A percentile compares a stretch with the other conserved stretches of the same genome.
These are phyloP conservation scores for Oreochromis aureus DNA, from an alignment of 2,113 vertebrate genomes.

Conservation along the genomic window DNA sequence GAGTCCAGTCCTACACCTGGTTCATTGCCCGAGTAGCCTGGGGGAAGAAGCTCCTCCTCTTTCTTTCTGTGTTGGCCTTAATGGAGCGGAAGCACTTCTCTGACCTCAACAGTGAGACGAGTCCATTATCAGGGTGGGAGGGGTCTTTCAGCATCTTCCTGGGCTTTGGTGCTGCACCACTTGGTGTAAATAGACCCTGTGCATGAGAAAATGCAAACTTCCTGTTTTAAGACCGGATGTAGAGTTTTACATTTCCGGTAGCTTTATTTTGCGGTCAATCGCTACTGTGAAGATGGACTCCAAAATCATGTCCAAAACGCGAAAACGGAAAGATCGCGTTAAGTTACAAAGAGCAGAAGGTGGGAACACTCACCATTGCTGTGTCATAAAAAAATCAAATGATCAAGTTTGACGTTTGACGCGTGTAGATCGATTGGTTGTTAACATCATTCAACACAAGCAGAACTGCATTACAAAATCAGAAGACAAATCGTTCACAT, in stretches of 20 bases:
- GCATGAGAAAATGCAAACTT: background rate
- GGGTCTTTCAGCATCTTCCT: background rate
- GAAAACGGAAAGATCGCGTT: rapidly evolving
- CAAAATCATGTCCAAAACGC: rapidly evolving
- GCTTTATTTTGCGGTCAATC: background rate
- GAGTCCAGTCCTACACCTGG: background rate
- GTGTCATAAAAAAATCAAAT: too few species aligned
- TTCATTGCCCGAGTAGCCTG: background rate
- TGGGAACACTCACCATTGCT: background rate
- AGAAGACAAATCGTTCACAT: too few species aligned
- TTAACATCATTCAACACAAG: too few species aligned
- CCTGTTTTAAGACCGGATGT: background rate
- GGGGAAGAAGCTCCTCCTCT: background rate
- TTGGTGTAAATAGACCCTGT: background rate
- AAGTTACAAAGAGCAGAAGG: background rate
- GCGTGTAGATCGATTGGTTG: too few species aligned
- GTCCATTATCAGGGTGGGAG: rapidly evolving
- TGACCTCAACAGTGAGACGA: background rate
- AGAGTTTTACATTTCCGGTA: background rate
- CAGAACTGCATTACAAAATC: too few species aligned
- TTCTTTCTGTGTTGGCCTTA: background rate
- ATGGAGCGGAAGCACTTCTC: rapidly evolving
- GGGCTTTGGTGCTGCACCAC: rapidly evolving
- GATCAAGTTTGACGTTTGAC: too few species aligned
- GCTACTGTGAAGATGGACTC: background rate